Base-by-base conservation (phyloP, 2,888 invertebrate species). In the Noctua fimbriata region DNA sequence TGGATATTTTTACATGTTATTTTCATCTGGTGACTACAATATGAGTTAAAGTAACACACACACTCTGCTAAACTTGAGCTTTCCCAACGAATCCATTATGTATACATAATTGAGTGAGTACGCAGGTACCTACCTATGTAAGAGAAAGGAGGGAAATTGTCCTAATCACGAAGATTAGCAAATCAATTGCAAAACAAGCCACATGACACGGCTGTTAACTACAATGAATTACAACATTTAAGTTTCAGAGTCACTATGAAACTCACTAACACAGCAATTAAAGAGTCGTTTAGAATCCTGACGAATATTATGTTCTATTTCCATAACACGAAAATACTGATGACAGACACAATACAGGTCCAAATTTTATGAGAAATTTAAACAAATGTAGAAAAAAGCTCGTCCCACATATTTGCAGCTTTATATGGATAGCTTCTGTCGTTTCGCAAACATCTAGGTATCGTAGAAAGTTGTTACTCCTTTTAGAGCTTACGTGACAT, bases 391-490 rank as follows among this genome's bases (percentile, higher is more conserved):
- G 49, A 75, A 76, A 60, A 28, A 55, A 73, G 28, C 16, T 78
- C 60, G 73, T 79, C 36, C 78, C 63, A 79, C 72, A 83, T 84
- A 72, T 47, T 67, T 69, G 32, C 65, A 69, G 36, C 65, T 69
- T 55, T 69, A 69, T 73, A 76, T 66, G 77, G 82, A 58, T 73
- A 49, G 63, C 76, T 81, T 79, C 69, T 73, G 66, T 36, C 36
- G 73, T 88, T 90, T 88, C 87, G 90, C 81, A 90, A 89, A 88
- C 82, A 83, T 80, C 81, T 79, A 81, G 74, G 77, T 73, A 76
- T 73, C 65, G 75, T 89, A 87, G 89, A 90, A 90, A 90, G 89
- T 87, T 86, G 90, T 85, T 49, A 79, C 75, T 81, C 89, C 89
- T 84, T 90, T 77, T 87, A 79, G 24, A 85, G 85, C 71, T 77